Percentiles rank a stretch among this genome's conserved stretches.
Conservation (phyloP, 2,113 vertebrate species). For the Petroica traversi region DNA sequence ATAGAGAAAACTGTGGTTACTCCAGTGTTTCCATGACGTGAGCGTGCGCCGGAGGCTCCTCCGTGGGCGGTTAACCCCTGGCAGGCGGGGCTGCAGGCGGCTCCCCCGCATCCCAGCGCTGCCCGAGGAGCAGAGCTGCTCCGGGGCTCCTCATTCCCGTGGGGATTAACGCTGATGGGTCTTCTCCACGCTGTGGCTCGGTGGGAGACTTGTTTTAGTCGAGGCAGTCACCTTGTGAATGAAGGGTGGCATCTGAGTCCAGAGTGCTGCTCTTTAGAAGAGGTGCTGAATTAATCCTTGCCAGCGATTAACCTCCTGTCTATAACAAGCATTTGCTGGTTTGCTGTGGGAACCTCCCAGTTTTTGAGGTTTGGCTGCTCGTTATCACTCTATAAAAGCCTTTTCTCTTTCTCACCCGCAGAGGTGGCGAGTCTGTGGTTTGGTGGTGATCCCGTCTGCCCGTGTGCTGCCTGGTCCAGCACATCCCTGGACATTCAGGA, state of each 20-base stretch:
- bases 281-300: not conserved
- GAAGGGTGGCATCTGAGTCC: not conserved
- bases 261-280: not conserved
- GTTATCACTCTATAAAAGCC: not conserved
- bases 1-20: conserved; percentile 40
- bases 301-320: not conserved
- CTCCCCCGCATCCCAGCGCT: not conserved
- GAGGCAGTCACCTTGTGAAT: fast-evolving
- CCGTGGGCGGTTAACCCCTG: conserved; percentile 30
- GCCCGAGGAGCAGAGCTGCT: not conserved
- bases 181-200: not conserved
- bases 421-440: not conserved
- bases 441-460: not conserved
- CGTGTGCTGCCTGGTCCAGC: fast-evolving
- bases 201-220: not conserved
- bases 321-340: not conserved
- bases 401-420: not conserved
- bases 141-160: fast-evolving
- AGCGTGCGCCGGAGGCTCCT: not conserved
- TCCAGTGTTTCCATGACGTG: conserved; percentile 67
- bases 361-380: conserved; percentile 26
- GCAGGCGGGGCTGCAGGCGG: not conserved
- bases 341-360: not conserved
- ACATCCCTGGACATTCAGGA: not conserved
- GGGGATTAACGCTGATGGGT: fast-evolving